Percentiles rank a stretch among this genome's conserved stretches.
Evolutionary conservation across 2,113 vertebrate species (phyloP).

Genomic region (Eclectus roratus): DNA sequence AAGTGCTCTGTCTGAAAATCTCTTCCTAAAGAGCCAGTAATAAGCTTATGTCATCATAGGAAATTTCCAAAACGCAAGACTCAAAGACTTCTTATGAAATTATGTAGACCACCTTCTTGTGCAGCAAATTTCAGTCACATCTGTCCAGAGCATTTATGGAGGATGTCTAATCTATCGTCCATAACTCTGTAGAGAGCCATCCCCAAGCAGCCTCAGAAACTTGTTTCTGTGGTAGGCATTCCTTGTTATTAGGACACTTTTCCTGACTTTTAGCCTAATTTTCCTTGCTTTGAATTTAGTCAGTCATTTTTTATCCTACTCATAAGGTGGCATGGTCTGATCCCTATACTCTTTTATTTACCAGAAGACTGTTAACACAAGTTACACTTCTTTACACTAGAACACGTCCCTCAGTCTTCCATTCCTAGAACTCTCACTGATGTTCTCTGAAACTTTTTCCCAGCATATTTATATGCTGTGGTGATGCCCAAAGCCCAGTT

Average conservation of each 20-base stretch:
- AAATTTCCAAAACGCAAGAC: not conserved
- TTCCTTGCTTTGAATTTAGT: not conserved
- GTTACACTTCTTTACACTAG: not conserved
- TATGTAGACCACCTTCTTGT: not conserved
- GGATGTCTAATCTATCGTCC: not conserved
- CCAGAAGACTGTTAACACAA: not conserved
- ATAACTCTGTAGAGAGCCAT: not conserved
- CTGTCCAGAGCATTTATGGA: not conserved
- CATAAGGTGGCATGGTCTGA: not conserved
- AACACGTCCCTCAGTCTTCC: not conserved
- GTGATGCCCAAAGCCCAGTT: not conserved
- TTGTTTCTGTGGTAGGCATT: not conserved
- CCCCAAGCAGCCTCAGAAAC: not conserved
- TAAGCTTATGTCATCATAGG: not conserved
- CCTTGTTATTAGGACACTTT: not conserved
- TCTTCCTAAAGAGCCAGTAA: not conserved
- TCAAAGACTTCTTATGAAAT: not conserved
- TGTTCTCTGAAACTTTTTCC: not conserved
- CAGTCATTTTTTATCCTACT: not conserved
- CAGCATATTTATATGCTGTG: not conserved
- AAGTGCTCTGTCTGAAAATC: not conserved
- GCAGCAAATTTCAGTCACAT: not conserved
- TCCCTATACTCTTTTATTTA: not conserved
- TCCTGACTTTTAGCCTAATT: not conserved
- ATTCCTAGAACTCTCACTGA: not conserved